Evolutionary conservation across 2,888 invertebrate species (phyloP), one percentile per base, ranked within the genome.

Genomic region (Arrhopalites spinosus): DNA sequence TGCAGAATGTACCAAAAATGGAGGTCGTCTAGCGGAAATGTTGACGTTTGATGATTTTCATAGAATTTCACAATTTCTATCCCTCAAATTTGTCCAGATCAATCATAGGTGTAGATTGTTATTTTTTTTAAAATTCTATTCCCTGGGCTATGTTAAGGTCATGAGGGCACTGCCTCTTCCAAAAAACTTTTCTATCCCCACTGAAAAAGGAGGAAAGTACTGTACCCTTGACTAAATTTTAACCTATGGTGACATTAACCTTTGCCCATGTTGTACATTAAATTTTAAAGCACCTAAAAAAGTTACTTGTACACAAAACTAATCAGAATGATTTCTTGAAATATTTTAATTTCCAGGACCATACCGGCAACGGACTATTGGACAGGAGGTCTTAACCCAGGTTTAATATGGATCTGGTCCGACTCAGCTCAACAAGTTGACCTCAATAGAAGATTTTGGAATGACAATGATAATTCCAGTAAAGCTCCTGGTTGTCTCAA

Each of bases 371-470:
- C 80, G 0, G 82, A 82, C 53, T 82, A 77, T 61, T 82, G 82
- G 82, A 80, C 80, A 15, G 82, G 82, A n/a, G 82, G 82, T 43
- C 76, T 82, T 0, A 82, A 82, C 61, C 82, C 81, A 5, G 82
- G 82, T 11, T 64, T 82, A 15, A 80, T 82, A 61, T 82, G 82
- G 82, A 82, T 82, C 45, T 82, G 82, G 82, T 78, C 82, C 13
- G 82, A 81, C 50, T 82, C 82, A n/a, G 82, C 81, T 7, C 80
- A 82, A 27, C 79, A 80, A 67, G 81, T 82, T 2, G 80, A 81
- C 11, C 75, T 81, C 77, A 80, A 82, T 47, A 74, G 78, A 30
- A 25, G 80, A 69, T 82, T 79, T 70, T 82, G 82, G 82, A 82
- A 82, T 77, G 82, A 82, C 13, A 82, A 82, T 50, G 81, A 82